Evolutionary conservation across 1,140 invertebrate genomes (phyloP).

Genomic region (Scaptodrosophila lebanonensis): DNA sequence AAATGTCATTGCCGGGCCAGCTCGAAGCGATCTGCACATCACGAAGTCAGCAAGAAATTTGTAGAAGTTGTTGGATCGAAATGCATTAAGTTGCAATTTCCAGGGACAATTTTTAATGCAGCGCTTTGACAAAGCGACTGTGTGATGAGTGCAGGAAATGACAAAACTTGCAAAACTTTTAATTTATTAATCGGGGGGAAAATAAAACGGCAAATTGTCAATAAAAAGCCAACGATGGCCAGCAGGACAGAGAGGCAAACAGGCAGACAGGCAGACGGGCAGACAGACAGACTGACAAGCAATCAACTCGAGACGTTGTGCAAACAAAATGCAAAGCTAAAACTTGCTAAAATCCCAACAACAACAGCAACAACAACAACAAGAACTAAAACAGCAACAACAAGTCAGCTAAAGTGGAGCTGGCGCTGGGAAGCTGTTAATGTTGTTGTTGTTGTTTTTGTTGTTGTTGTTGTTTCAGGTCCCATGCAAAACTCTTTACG

Average conservation of each 20-base stretch:
- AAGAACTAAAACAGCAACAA: too few species aligned
- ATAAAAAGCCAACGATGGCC: conserved; percentile 15
- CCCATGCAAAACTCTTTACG: conserved; percentile 53
- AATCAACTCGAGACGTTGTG: conserved; percentile 58
- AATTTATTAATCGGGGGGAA: conserved; percentile 61
- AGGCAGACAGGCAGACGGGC: neutral
- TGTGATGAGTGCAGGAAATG: too few species aligned
- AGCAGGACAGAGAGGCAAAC: neutral
- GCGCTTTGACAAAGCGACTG: too few species aligned
- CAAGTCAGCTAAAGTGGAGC: too few species aligned
- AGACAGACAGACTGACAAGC: conserved; percentile 5
- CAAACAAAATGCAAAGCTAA: conserved; percentile 60
- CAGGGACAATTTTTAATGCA: too few species aligned
- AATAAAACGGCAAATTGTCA: conserved; percentile 55
- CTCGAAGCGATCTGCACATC: conserved; percentile 19
- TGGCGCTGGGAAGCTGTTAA: neutral
- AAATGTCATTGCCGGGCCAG: conserved; percentile 61
- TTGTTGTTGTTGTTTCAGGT: conserved; percentile 54
- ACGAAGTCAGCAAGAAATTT: conserved; percentile 28
- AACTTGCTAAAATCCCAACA: conserved; percentile 28
- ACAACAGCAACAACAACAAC: too few species aligned
- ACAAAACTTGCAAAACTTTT: conserved; percentile 28
- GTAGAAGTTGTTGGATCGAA: neutral
- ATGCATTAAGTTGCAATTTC: too few species aligned
- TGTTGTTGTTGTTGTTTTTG: conserved; percentile 4